These are phyloP conservation scores for Halictus quadricinctus DNA, from an alignment of 2,888 invertebrate species.

Conservation along the genomic window DNA sequence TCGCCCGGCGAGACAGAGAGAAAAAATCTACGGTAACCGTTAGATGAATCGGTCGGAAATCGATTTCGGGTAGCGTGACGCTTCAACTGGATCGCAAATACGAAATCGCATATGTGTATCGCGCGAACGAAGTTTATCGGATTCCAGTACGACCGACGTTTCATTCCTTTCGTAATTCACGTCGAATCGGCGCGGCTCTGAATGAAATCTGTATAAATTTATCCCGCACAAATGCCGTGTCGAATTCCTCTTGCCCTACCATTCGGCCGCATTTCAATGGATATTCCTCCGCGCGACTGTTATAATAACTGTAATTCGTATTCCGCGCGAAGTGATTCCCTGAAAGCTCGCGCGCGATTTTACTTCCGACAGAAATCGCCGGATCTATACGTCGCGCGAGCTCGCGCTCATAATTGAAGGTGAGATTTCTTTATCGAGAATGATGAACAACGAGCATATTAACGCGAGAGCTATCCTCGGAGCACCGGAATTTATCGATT, in stretches of 20 bases:
- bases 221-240: slow-evolving; percentile 27
- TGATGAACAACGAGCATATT: background rate
- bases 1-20: slow-evolving; percentile 42
- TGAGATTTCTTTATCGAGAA: background rate
- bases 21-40: slow-evolving; percentile 54
- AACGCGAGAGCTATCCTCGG: background rate
- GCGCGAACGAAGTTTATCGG: slow-evolving; percentile 56
- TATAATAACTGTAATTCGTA: slow-evolving; percentile 8
- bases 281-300: background rate
- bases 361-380: background rate
- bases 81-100: slow-evolving; percentile 54
- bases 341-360: background rate
- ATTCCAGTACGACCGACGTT: slow-evolving; percentile 43
- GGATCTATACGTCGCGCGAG: background rate
- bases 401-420: background rate
- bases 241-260: slow-evolving; percentile 14
- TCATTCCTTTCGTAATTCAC: slow-evolving; percentile 57
- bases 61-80: slow-evolving; percentile 66
- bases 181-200: slow-evolving; percentile 24
- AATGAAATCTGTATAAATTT: slow-evolving; percentile 50
- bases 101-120: slow-evolving; percentile 60
- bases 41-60: slow-evolving; percentile 67
- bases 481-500: background rate
- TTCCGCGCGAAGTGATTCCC: slow-evolving; percentile 6
- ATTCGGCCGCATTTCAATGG: background rate